phyloP scores from a whole-genome alignment of 1,140 invertebrate species.

The Megathymus violae region DNA sequence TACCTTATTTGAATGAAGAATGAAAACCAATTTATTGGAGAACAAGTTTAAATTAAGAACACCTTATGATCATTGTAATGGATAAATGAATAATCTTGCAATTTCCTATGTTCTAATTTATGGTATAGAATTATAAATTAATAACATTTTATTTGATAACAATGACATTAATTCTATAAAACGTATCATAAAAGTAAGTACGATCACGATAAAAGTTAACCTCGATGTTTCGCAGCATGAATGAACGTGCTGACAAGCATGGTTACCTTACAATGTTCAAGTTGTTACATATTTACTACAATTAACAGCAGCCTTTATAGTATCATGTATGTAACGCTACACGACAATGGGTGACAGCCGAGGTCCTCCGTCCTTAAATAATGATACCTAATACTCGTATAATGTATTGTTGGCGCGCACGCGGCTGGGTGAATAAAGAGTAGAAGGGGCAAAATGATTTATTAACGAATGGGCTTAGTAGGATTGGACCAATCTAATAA shows the following conservation, averaged over 20 bases:
- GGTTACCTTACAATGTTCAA: constrained; percentile 12
- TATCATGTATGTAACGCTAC: constrained; percentile 25
- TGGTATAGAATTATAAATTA: not conserved
- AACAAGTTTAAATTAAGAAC: not conserved
- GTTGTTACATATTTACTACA: constrained; percentile 38
- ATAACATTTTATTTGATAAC: not conserved
- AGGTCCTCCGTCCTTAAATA: too few species aligned
- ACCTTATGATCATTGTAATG: not conserved
- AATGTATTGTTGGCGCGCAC: too few species aligned
- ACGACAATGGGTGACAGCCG: constrained; percentile 16
- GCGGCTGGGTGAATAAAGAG: not conserved
- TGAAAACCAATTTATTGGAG: constrained; percentile 1
- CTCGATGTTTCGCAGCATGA: constrained; percentile 2
- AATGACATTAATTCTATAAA: not conserved
- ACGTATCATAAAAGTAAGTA: not conserved
- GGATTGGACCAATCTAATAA: too few species aligned
- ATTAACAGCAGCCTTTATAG: constrained; percentile 42
- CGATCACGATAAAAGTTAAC: constrained; percentile 4
- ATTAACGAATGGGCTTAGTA: constrained; percentile 43
- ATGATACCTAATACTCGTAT: too few species aligned
- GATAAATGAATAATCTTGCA: not conserved
- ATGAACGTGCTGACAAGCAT: constrained; percentile 16
- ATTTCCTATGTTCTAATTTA: not conserved
- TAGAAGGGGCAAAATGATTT: constrained; percentile 43
- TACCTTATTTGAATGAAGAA: constrained; percentile 12